A percentile compares a stretch with the other conserved stretches of the same genome.
Evolutionary conservation across 1,140 invertebrate species (phyloP).

Genomic region (Chrysopa pallens): DNA sequence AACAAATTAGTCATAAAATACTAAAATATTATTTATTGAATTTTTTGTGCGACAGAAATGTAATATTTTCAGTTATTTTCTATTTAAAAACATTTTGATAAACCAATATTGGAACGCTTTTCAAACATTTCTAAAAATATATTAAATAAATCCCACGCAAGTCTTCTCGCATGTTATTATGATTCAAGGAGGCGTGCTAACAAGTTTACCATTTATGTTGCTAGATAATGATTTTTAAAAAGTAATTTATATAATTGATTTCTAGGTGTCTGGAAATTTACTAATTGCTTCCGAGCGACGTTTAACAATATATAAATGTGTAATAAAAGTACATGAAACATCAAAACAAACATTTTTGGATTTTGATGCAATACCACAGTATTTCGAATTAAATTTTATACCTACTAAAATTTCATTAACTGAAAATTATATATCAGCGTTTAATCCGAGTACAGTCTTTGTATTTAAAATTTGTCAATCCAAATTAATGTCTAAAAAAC

Average conservation of each 20-base stretch:
- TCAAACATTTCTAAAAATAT: too few relatives aligned
- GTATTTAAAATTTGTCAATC: constrained; percentile 16
- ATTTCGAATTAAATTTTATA: constrained; percentile 29
- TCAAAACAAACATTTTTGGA: constrained; percentile 43
- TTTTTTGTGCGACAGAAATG: too few relatives aligned
- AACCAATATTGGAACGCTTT: too few relatives aligned
- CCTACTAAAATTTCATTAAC: constrained; percentile 29
- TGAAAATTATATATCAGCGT: constrained; percentile 37
- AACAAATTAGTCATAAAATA: too few relatives aligned
- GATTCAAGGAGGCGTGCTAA: too few relatives aligned
- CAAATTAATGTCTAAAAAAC: constrained; percentile 7
- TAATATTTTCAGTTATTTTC: too few relatives aligned
- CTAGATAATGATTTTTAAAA: too few relatives aligned
- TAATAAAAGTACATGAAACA: constrained; percentile 38
- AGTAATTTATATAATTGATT: constrained; percentile 2
- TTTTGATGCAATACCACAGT: constrained; percentile 34
- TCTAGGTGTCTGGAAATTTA: constrained; percentile 36
- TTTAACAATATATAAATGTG: constrained; percentile 36
- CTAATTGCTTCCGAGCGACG: constrained; percentile 30
- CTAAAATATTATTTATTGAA: too few relatives aligned
- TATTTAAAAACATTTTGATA: too few relatives aligned
- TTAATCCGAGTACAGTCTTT: constrained; percentile 25
- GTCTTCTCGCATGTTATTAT: too few relatives aligned
- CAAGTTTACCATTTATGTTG: too few relatives aligned
- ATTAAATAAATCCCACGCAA: too few relatives aligned